Evolutionary conservation across 1,140 invertebrate genomes (phyloP), one percentile per base, ranked within the genome.

Genomic region (Lasioglossum albipes): DNA sequence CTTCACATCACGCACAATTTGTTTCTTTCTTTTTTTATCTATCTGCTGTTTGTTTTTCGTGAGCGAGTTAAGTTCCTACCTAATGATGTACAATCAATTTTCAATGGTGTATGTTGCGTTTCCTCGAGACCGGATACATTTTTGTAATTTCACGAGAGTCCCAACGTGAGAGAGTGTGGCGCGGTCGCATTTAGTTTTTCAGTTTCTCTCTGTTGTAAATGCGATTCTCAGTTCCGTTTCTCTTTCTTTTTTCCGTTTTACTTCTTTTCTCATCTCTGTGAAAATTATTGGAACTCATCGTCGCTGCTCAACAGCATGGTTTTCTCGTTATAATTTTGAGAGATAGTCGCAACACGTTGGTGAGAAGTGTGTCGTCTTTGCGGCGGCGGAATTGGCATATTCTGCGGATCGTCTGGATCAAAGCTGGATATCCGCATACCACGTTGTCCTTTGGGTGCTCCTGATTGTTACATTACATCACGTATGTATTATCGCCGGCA

Each of bases 281-380:
- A 18, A 41, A 52, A 92, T 93, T 95, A 98, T 95, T 98, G 97
- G 94, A 98, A 98, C 93, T 99, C 98, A 93, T 99, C 98, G 92
- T 99, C 98, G 77, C 98, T 99, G 93, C 97, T 98, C 76, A 99
- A 95, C 72, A 99, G 94, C 94, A 98, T 98, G 31, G 98, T 98
- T 94, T 99, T 99, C 94, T 99, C 98, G 93, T 97, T 98, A 94
- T 98, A 98, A 91, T 97, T 97, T 89, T 96, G 95, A 27, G 95
- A 96, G 85, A 97, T 97, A 76, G 96, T 97, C 7, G 96, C 95
- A 42, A 97, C 96, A 36, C 96, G 94, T 87, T 96, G 95, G 27
- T 95, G 94, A 85, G 94, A 91, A 72, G 94, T 89, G 90, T 90
- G 95, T 83, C 90, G 94, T 88, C 92, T 95, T 91, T 92, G 95